Evolutionary conservation across 2,797 vertebrate species (phyloP), one percentile per base, ranked within the genome.

Genomic region (Neosilurus mollespiculum): DNA sequence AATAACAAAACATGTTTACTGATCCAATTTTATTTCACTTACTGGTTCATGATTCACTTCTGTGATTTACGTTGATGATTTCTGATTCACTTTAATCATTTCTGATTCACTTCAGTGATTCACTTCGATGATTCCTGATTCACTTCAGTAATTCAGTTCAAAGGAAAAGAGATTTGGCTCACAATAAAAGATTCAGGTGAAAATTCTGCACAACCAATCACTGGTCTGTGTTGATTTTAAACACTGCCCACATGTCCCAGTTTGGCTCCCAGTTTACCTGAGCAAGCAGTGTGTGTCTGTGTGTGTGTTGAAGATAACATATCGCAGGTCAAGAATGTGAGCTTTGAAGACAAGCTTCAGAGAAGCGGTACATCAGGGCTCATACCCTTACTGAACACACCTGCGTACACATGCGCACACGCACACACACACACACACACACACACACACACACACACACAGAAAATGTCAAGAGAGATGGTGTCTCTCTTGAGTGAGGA

Each of bases 301-400:
- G 62, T 53, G 77, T 69, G 78, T 69, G n/a, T 18, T 83, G 62
- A 34, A 83, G 81, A 83, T 83, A 83, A 53, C 53, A 83, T 83
- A 65, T 49, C 72, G 61, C 9, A 18, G 62, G 72, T 77, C 71
- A 43, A 56, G 62, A 83, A 83, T 83, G 81, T 53, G 7, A 62
- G 72, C 81, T 83, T 83, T 77, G 81, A 83, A 77, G 76, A 64
- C 59, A n/a, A 79, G 67, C 20, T 79, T 80, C 65, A 69, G 4
- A 69, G 51, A 67, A 67, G 30, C 65, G 77, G 24, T 20, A 34
- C 53, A 79, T 79, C 61, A 66, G 77, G 62, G 77, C 43, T 66
- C 30, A 2, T 72, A 71, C 56, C 80, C 15, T 72, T 26, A 72
- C 14, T 56, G 22, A 56, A 75, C 80, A 73, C 69, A 75, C 81